These are phyloP conservation scores for Acrobasis suavella DNA, from an alignment of 2,888 invertebrate species.

Conservation along the genomic window DNA sequence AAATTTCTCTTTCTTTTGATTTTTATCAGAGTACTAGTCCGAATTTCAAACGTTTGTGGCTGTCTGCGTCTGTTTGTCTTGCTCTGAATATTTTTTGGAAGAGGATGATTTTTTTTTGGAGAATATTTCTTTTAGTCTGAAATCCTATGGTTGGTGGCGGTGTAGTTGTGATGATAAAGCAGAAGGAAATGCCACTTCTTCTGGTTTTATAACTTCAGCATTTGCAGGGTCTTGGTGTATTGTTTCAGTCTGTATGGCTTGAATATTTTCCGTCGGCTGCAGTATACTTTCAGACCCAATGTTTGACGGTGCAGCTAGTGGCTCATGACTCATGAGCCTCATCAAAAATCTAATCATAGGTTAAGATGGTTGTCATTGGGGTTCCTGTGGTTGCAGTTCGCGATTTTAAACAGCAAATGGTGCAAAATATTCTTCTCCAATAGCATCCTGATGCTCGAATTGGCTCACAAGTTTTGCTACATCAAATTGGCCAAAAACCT, in stretches of 20 bases:
- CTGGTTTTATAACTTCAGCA: too few species aligned
- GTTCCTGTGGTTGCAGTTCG: background rate
- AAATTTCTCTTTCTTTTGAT: background rate
- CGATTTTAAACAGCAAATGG: conserved; percentile 28
- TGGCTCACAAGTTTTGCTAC: too few species aligned
- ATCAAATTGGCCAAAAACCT: too few species aligned
- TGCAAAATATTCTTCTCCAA: conserved; percentile 39
- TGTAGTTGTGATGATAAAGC: background rate
- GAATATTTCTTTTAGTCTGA: background rate
- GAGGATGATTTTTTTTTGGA: background rate
- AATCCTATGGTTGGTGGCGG: background rate
- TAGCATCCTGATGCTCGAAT: too few species aligned
- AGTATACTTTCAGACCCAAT: too few species aligned
- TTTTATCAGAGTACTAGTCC: background rate
- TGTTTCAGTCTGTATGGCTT: background rate
- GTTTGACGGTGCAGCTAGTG: background rate
- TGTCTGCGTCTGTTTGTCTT: background rate
- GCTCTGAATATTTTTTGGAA: background rate
- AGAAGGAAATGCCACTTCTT: too few species aligned
- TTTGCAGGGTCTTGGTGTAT: too few species aligned
- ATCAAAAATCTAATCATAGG: background rate
- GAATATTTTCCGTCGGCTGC: background rate
- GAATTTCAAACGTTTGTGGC: background rate
- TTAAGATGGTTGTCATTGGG: background rate
- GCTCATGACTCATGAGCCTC: background rate